Conservation (phyloP, 2,888 invertebrate species). For the Amphipyra berbera region DNA sequence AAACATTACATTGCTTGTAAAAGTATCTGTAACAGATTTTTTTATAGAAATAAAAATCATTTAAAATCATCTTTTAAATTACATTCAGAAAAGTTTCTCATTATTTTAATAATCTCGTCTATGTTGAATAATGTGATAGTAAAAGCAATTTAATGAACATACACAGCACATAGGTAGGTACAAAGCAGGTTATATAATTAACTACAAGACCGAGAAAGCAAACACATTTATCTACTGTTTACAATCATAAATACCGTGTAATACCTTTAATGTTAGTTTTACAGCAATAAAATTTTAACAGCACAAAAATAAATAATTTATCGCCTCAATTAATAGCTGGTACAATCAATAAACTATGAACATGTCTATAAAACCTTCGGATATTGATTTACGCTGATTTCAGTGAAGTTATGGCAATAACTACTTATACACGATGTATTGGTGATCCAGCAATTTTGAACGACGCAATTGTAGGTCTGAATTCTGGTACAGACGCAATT, state of each 20-base stretch:
- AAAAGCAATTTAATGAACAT: neutral
- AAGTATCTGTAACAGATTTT: too few relatives aligned
- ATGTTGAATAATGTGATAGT: too few relatives aligned
- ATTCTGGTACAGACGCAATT: neutral
- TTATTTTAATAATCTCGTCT: too few relatives aligned
- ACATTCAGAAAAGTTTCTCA: too few relatives aligned
- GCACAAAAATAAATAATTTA: conserved; percentile 51
- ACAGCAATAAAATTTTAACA: conserved; percentile 42
- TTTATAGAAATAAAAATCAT: too few relatives aligned
- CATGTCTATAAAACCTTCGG: conserved; percentile 47
- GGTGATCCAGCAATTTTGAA: conserved; percentile 4
- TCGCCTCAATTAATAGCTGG: conserved; percentile 39
- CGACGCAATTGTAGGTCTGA: conserved; percentile 12
- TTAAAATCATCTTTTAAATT: too few relatives aligned
- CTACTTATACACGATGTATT: conserved; percentile 14
- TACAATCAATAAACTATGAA: conserved; percentile 44
- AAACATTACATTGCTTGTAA: too few relatives aligned
- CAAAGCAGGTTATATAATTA: neutral
- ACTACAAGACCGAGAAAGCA: conserved; percentile 27
- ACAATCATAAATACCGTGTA: conserved; percentile 27
- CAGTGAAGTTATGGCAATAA: conserved; percentile 53
- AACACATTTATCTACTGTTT: conserved; percentile 14
- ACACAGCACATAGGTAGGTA: neutral
- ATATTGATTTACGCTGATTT: conserved; percentile 52
- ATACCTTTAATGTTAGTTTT: conserved; percentile 25